Conservation (phyloP, 2,888 invertebrate genomes). For the Tineola bisselliella region DNA sequence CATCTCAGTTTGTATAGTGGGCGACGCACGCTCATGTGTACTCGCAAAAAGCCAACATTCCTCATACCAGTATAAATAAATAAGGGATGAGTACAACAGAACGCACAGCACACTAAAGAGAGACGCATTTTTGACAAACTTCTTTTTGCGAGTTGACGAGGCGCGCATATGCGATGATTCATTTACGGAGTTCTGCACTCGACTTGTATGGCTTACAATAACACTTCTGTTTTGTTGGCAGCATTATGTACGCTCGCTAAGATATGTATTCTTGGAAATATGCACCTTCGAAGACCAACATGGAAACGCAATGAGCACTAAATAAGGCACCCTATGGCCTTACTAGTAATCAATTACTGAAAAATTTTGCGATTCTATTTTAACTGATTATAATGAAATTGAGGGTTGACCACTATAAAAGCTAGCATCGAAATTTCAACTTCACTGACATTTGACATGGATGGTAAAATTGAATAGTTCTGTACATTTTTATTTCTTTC, state of each 20-base stretch:
- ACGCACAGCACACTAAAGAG: slow-evolving; percentile 20
- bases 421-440: neutral
- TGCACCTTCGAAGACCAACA: slow-evolving; percentile 64
- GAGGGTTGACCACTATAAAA: neutral
- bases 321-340: slow-evolving; percentile 41
- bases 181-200: slow-evolving; percentile 60
- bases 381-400: too few species aligned
- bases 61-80: slow-evolving; percentile 65
- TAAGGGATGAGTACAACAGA: slow-evolving; percentile 59
- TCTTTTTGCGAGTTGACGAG: slow-evolving; percentile 60
- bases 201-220: slow-evolving; percentile 45
- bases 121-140: slow-evolving; percentile 62
- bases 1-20: slow-evolving; percentile 36
- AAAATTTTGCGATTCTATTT: neutral
- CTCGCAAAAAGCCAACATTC: slow-evolving; percentile 54
- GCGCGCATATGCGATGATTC: slow-evolving; percentile 65
- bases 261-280: slow-evolving; percentile 65
- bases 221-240: slow-evolving; percentile 50
- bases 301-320: slow-evolving; percentile 61
- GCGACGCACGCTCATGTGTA: slow-evolving; percentile 42
- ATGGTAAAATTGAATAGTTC: slow-evolving; percentile 35
- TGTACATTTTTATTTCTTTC: slow-evolving; percentile 23
- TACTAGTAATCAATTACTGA: slow-evolving; percentile 2
- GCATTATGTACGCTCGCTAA: slow-evolving; percentile 57
- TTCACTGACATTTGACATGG: slow-evolving; percentile 36